These are phyloP conservation scores for Bergia puertoricense DNA, from an alignment of 92 coral and sea anemone species.

Conservation along the genomic window DNA sequence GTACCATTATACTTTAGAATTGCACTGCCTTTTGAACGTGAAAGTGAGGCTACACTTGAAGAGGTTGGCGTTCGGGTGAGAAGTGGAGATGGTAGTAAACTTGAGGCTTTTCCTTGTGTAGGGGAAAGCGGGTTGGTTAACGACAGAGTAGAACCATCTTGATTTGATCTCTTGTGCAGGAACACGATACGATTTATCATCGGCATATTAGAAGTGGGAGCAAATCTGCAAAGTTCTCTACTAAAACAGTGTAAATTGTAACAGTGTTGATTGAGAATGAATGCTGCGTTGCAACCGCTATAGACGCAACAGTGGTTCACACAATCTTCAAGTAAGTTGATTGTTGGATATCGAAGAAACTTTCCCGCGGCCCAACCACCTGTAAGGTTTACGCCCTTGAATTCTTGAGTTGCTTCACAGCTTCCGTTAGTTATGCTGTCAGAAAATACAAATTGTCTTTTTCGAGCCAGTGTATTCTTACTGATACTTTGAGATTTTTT, in stretches of 20 bases:
- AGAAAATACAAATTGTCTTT: slow-evolving; percentile 16
- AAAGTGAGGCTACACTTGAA: not conserved
- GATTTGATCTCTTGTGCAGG: slow-evolving; percentile 42
- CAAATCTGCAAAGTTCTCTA: slow-evolving; percentile 66
- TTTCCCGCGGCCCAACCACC: slow-evolving; percentile 95
- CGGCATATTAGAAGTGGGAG: slow-evolving; percentile 52
- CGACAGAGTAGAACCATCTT: not conserved
- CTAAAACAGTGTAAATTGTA: slow-evolving; percentile 82
- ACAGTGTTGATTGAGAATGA: slow-evolving; percentile 69
- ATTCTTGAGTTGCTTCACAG: slow-evolving; percentile 65
- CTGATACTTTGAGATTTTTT: slow-evolving; percentile 7
- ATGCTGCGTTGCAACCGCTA: slow-evolving; percentile 77
- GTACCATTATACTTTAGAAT: no score
- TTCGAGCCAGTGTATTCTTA: slow-evolving; percentile 10
- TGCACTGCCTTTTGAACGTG: not conserved
- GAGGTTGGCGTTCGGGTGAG: slow-evolving; percentile 13
- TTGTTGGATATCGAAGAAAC: slow-evolving; percentile 71
- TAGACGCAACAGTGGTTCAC: slow-evolving; percentile 78
- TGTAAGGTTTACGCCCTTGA: slow-evolving; percentile 75
- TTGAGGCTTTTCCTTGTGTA: not conserved
- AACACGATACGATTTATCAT: slow-evolving; percentile 69
- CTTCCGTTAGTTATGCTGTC: slow-evolving; percentile 53
- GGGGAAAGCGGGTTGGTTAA: not conserved
- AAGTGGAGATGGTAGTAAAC: slow-evolving; percentile 2
- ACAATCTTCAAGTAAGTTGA: slow-evolving; percentile 63